Conservation (phyloP, 2,797 vertebrate genomes). For the Gymnoscopelus braueri region DNA sequence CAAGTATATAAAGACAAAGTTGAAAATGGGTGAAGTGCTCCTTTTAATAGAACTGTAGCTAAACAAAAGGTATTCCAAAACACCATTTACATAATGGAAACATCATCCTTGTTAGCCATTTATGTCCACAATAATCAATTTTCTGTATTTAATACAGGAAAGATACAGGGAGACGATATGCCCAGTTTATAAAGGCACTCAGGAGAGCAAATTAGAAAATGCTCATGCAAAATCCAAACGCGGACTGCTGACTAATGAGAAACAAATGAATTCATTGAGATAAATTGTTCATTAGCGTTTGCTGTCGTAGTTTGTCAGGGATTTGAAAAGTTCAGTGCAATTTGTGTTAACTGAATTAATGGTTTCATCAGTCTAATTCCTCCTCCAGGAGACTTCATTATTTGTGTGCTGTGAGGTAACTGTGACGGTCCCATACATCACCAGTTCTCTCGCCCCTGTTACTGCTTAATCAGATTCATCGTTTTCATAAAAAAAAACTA, state of each 20-base stretch:
- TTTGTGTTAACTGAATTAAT: constrained; percentile 76
- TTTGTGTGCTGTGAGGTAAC: constrained; percentile 59
- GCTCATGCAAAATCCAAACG: constrained; percentile 58
- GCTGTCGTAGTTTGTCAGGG: constrained; percentile 65
- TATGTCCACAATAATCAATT: constrained; percentile 27
- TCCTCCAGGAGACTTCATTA: constrained; percentile 63
- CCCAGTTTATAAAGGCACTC: constrained; percentile 52
- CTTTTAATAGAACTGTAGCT: too few relatives aligned
- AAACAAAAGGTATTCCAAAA: not conserved
- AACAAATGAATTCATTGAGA: constrained; percentile 81
- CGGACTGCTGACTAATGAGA: constrained; percentile 75
- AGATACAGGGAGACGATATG: constrained; percentile 41
- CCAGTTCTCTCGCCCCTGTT: constrained; percentile 12
- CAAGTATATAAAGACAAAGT: too few relatives aligned
- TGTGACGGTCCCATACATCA: constrained; percentile 60
- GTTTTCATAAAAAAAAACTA: not conserved
- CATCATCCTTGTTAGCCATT: constrained; percentile 50
- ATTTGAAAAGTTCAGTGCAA: constrained; percentile 82
- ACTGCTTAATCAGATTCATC: constrained; percentile 21
- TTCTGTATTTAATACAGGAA: constrained; percentile 28
- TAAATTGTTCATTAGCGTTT: constrained; percentile 79
- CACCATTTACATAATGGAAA: constrained; percentile 46
- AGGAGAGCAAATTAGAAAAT: constrained; percentile 52
- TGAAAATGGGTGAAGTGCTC: too few relatives aligned
- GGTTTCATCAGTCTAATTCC: constrained; percentile 75